Percentiles rank a stretch among this genome's conserved stretches.
Conservation (phyloP, 2,888 invertebrate genomes). For the Limnephilus auricula region DNA sequence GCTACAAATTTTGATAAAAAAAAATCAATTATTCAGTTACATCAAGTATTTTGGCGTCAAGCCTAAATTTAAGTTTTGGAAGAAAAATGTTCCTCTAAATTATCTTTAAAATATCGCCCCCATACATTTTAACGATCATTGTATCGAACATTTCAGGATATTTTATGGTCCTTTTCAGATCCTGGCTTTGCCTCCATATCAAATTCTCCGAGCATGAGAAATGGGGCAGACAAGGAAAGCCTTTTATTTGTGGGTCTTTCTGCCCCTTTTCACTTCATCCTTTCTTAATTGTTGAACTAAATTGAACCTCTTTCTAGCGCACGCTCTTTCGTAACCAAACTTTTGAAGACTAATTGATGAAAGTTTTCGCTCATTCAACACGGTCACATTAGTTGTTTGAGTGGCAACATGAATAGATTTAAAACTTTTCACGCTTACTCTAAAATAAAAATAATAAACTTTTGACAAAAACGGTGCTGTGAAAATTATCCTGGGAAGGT, state of each 20-base stretch:
- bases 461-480: too few relatives aligned
- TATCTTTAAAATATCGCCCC: neutral
- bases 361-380: neutral
- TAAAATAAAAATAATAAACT: neutral
- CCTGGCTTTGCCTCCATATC: neutral
- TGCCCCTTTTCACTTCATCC: conserved; percentile 4
- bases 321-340: neutral
- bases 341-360: conserved; percentile 3
- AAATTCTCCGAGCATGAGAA: neutral
- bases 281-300: conserved; percentile 34
- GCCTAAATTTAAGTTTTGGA: too few relatives aligned
- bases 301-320: neutral
- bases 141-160: neutral
- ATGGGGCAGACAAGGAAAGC: neutral
- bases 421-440: neutral
- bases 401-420: neutral
- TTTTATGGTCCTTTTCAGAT: neutral
- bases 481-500: too few relatives aligned
- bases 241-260: conserved; percentile 10
- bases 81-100: too few relatives aligned
- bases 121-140: neutral
- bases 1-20: too few relatives aligned
- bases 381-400: neutral
- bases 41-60: too few relatives aligned
- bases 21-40: too few relatives aligned